A percentile compares a stretch with the other conserved stretches of the same genome.
phyloP scores from a whole-genome alignment of 2,888 invertebrate genomes.

The Noctua comes region DNA sequence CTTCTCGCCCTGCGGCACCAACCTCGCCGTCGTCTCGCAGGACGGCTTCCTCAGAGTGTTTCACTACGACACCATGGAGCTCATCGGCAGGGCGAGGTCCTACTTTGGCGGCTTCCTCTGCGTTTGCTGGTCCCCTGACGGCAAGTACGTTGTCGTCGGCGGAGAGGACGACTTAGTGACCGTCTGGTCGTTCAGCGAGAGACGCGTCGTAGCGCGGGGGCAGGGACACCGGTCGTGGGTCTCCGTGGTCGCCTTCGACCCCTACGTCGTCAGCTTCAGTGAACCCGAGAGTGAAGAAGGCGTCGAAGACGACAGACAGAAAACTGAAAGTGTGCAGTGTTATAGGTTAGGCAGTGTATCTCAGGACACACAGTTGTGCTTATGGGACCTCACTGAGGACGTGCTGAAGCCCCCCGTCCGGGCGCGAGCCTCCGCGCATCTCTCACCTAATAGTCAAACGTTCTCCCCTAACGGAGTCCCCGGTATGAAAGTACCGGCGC shows the following conservation, averaged over 20 bases:
- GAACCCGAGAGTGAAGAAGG: slow-evolving; percentile 91
- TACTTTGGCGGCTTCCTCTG: slow-evolving; percentile 99
- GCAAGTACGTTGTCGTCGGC: slow-evolving; percentile 98
- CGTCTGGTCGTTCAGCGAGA: slow-evolving; percentile 98
- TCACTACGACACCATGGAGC: slow-evolving; percentile 99
- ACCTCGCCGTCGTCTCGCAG: slow-evolving; percentile 98
- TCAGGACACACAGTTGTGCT: slow-evolving; percentile 99
- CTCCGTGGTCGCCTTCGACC: slow-evolving; percentile 98
- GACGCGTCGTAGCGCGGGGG: slow-evolving; percentile 98
- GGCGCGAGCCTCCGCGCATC: slow-evolving; percentile 84
- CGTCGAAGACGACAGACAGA: slow-evolving; percentile 81
- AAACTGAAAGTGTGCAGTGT: slow-evolving; percentile 90
- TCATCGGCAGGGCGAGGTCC: slow-evolving; percentile 97
- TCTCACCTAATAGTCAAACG: slow-evolving; percentile 76
- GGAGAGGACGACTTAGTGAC: slow-evolving; percentile 99
- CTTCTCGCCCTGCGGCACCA: slow-evolving; percentile 98
- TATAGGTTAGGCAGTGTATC: slow-evolving; percentile 98
- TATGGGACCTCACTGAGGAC: slow-evolving; percentile 99
- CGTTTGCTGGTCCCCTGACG: slow-evolving; percentile 99
- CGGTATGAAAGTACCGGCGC: slow-evolving; percentile 71
- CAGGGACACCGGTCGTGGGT: slow-evolving; percentile 99
- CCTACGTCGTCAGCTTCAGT: slow-evolving; percentile 94
- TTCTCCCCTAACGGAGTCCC: slow-evolving; percentile 79
- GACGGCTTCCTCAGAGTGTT: slow-evolving; percentile 98
- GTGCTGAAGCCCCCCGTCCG: slow-evolving; percentile 94